Conservation (phyloP, 2,113 vertebrate species). For the Myiagra hebetior region DNA sequence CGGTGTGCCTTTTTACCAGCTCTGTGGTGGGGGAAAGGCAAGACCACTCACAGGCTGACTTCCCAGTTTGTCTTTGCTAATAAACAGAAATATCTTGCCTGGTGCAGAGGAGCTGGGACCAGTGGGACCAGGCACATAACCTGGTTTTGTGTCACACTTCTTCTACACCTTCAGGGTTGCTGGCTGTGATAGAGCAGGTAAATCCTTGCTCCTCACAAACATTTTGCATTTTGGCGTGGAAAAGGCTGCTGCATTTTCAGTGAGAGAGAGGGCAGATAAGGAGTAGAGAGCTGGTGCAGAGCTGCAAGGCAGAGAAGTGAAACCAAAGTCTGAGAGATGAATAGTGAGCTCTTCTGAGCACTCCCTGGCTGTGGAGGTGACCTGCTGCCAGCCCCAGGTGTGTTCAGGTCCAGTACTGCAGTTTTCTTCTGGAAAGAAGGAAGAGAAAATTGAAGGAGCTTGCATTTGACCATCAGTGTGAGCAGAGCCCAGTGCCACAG, state of each 20-base stretch:
- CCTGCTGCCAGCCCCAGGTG: neutral
- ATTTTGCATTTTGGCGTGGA: neutral
- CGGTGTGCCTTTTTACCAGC: neutral
- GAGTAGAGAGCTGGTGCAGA: neutral
- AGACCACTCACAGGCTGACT: neutral
- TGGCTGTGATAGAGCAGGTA: neutral
- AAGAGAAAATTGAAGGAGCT: neutral
- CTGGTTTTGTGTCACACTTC: neutral
- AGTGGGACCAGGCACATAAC: neutral
- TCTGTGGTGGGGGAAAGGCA: neutral
- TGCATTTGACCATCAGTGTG: neutral
- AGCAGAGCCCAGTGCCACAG: neutral
- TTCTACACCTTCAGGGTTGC: neutral
- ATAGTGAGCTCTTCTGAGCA: neutral
- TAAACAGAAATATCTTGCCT: neutral
- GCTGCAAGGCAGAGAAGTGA: neutral
- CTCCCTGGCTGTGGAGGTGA: neutral
- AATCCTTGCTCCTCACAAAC: neutral
- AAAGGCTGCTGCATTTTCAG: neutral
- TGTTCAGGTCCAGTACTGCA: neutral
- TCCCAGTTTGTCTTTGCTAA: neutral
- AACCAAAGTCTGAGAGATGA: neutral
- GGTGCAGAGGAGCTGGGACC: neutral
- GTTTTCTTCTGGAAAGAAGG: neutral
- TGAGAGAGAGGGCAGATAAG: accelerated